Conservation (phyloP, 2,113 vertebrate species). For the Mirounga angustirostris region DNA sequence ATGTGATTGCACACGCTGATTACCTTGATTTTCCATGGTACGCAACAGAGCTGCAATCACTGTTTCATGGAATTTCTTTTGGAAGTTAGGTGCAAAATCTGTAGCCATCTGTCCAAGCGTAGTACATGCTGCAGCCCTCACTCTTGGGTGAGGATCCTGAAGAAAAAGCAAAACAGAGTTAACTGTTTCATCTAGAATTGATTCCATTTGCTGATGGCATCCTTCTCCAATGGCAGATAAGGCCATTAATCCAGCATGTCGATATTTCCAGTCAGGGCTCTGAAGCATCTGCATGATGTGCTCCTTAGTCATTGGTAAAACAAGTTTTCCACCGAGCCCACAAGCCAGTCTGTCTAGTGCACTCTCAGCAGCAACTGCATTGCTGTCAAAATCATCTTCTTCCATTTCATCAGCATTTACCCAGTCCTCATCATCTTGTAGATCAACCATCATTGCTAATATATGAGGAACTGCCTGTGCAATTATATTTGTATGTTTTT, state of each 20-base stretch:
- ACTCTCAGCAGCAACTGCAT: slow-evolving; percentile 98
- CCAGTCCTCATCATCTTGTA: slow-evolving; percentile 99
- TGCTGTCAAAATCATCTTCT: slow-evolving; percentile 99
- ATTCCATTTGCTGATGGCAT: slow-evolving; percentile 99
- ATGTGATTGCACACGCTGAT: slow-evolving; percentile 98
- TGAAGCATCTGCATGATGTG: slow-evolving; percentile 99
- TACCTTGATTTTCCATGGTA: slow-evolving; percentile 98
- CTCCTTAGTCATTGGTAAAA: slow-evolving; percentile 98
- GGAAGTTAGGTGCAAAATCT: slow-evolving; percentile 98
- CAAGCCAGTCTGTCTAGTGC: slow-evolving; percentile 98
- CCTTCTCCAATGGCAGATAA: slow-evolving; percentile 99
- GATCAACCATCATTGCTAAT: slow-evolving; percentile 99
- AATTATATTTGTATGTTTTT: slow-evolving; percentile 96
- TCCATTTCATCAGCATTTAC: slow-evolving; percentile 98
- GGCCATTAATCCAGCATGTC: slow-evolving; percentile 85
- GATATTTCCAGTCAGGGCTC: slow-evolving; percentile 93
- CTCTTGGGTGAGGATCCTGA: slow-evolving; percentile 97
- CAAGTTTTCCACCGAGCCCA: slow-evolving; percentile 97
- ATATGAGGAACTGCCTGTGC: slow-evolving; percentile 98
- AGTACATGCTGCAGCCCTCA: slow-evolving; percentile 97
- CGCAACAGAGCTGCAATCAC: slow-evolving; percentile 96
- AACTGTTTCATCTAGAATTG: slow-evolving; percentile 97
- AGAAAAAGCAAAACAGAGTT: slow-evolving; percentile 97
- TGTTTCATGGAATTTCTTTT: slow-evolving; percentile 99
- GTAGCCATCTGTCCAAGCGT: slow-evolving; percentile 99